Conservation (phyloP, 2,888 invertebrate species). For the Dysmachus trigonus region DNA sequence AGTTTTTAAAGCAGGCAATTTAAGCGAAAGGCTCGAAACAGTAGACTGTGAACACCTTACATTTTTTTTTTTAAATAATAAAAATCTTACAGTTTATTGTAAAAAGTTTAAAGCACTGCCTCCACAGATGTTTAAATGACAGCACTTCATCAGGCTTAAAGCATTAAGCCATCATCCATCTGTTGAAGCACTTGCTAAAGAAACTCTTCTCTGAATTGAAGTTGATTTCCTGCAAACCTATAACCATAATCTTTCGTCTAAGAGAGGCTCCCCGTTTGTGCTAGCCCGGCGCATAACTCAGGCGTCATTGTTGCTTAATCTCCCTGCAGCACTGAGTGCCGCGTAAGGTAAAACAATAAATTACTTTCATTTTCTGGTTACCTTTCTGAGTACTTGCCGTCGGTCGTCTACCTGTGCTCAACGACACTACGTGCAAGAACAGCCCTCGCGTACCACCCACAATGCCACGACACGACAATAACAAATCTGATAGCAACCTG, state of each 20-base stretch:
- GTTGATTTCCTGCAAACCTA: not conserved
- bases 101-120: not conserved
- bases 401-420: not conserved
- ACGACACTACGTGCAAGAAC: slow-evolving; percentile 20
- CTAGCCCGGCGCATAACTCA: not conserved
- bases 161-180: not conserved
- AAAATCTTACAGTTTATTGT: not conserved
- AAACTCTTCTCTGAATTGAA: not conserved
- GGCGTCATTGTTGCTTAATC: not conserved
- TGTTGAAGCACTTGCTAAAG: not conserved
- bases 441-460: slow-evolving; percentile 2
- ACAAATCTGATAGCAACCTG: slow-evolving; percentile 23
- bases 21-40: too few relatives aligned
- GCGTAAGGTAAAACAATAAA: slow-evolving; percentile 2
- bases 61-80: too few relatives aligned
- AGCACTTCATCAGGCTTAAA: not conserved
- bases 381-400: not conserved
- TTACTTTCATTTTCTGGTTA: slow-evolving; percentile 15
- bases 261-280: not conserved
- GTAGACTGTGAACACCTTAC: too few relatives aligned
- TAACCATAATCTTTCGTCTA: not conserved
- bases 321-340: not conserved
- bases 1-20: too few relatives aligned
- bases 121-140: not conserved
- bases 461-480: not conserved